Conservation (phyloP, 2,888 invertebrate genomes). For the Leptothorax acervorum region DNA sequence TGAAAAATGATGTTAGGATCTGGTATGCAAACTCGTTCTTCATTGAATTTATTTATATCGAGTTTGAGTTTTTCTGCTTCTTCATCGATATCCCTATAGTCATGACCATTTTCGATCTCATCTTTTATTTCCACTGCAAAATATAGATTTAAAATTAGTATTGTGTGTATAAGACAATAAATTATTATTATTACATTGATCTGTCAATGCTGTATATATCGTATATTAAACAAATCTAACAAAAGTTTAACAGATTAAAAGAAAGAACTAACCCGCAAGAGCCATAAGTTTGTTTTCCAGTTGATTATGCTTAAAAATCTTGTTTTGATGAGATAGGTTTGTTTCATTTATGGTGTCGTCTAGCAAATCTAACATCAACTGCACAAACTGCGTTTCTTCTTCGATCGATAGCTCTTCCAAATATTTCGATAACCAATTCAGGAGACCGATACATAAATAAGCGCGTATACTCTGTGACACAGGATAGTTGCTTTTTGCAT, state of each 20-base stretch:
- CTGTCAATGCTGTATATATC: background rate
- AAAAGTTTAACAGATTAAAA: constrained; percentile 12
- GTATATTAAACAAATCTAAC: background rate
- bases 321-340: constrained; percentile 75
- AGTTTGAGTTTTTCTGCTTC: constrained; percentile 73
- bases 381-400: constrained; percentile 53
- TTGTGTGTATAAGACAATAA: background rate
- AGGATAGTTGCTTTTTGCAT: constrained; percentile 64
- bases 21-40: constrained; percentile 77
- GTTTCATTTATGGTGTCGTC: constrained; percentile 74
- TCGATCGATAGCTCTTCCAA: constrained; percentile 54
- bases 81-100: constrained; percentile 63
- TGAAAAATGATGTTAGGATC: constrained; percentile 79
- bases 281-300: constrained; percentile 73
- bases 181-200: background rate
- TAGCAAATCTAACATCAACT: constrained; percentile 73
- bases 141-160: constrained; percentile 12
- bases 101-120: constrained; percentile 55
- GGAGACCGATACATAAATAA: constrained; percentile 79
- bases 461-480: constrained; percentile 79
- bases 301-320: constrained; percentile 75
- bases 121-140: constrained; percentile 51
- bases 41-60: constrained; percentile 75
- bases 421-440: constrained; percentile 75
- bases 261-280: constrained; percentile 65